These are phyloP conservation scores for Mastomys natalensis DNA, from an alignment of 2,113 vertebrate genomes.

Conservation along the genomic window DNA sequence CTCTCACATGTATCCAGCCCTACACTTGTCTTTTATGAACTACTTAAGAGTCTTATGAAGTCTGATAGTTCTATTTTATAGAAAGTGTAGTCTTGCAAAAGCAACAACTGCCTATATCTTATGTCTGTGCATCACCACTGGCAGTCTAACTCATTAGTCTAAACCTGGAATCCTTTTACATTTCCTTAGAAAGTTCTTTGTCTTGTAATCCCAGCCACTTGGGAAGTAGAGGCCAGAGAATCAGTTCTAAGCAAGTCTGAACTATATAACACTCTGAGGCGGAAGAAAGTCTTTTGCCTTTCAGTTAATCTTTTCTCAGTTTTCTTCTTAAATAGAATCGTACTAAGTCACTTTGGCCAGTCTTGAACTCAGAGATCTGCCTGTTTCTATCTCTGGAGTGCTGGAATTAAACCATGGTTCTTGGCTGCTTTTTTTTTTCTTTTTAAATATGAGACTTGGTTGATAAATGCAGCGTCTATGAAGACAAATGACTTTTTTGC, in stretches of 20 bases:
- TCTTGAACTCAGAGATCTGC: background rate
- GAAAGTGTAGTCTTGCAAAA: background rate
- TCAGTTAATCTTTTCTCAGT: background rate
- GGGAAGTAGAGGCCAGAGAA: background rate
- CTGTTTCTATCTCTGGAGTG: background rate
- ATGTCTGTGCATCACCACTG: background rate
- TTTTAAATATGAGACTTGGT: conserved; percentile 26
- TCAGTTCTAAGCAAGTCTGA: background rate
- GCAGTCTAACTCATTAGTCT: background rate
- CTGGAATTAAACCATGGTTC: background rate
- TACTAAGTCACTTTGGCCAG: background rate
- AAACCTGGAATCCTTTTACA: background rate
- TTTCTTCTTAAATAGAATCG: background rate
- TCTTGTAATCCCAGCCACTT: background rate
- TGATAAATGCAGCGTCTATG: background rate
- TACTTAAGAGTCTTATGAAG: background rate
- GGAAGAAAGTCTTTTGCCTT: background rate
- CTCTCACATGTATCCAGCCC: background rate
- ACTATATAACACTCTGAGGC: background rate
- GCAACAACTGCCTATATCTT: background rate
- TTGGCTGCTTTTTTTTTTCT: background rate
- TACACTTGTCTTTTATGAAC: background rate
- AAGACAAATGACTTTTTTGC: conserved; percentile 19
- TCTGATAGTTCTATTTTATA: background rate
- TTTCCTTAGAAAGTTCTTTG: background rate